Evolutionary conservation across 2,888 invertebrate genomes (phyloP).

Genomic region (Pseudococcus longispinus): DNA sequence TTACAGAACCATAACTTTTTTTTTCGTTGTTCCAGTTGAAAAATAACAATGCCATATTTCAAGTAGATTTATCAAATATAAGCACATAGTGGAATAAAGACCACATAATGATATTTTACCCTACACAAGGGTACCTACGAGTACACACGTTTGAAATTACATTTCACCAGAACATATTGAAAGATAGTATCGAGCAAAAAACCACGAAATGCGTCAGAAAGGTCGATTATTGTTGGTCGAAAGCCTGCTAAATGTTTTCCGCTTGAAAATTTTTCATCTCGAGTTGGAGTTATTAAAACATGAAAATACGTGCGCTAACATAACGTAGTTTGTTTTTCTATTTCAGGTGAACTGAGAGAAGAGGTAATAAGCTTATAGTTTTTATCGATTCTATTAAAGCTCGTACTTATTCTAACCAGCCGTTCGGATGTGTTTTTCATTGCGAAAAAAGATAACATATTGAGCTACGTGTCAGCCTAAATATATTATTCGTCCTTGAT

Average conservation of each 20-base stretch:
- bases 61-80: no score
- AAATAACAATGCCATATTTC: no score
- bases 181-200: background rate
- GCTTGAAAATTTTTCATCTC: background rate
- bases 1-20: no score
- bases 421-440: background rate
- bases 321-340: background rate
- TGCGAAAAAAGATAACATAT: slow-evolving; percentile 15
- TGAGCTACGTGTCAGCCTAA: background rate
- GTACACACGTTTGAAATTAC: background rate
- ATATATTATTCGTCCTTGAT: slow-evolving; percentile 18
- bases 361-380: background rate
- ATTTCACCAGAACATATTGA: background rate
- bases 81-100: background rate
- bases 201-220: background rate
- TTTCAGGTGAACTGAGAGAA: background rate
- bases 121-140: background rate
- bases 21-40: no score
- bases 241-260: background rate
- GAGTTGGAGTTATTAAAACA: background rate
- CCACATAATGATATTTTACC: background rate
- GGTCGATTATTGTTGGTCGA: background rate
- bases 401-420: background rate
- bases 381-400: slow-evolving; percentile 13
- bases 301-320: background rate